Conservation (phyloP, 1,140 invertebrate species). For the Drosophila truncata region DNA sequence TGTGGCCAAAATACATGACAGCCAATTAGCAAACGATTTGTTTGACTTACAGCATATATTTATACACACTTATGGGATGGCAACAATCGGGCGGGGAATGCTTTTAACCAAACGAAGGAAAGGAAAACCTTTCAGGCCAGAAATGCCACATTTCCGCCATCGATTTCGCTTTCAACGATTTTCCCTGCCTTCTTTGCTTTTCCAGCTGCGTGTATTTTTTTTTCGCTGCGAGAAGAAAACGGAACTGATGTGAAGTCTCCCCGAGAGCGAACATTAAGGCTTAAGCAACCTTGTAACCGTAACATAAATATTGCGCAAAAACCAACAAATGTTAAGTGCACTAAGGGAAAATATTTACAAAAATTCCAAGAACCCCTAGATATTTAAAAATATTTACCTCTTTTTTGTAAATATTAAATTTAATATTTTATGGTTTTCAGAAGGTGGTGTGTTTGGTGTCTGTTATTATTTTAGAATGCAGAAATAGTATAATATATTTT, state of each 20-base stretch:
- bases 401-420: not conserved
- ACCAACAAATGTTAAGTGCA: conserved; percentile 49
- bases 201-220: conserved; percentile 4
- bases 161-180: conserved; percentile 41
- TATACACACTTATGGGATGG: not conserved
- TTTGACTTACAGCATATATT: conserved; percentile 55
- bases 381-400: not conserved
- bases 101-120: conserved; percentile 57
- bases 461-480: not conserved
- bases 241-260: conserved; percentile 27
- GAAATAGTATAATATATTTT: not conserved
- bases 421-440: not conserved
- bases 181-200: not conserved
- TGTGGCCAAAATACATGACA: conserved; percentile 48
- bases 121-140: conserved; percentile 56
- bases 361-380: not conserved
- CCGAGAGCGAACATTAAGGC: conserved; percentile 39
- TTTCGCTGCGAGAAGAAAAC: conserved; percentile 27
- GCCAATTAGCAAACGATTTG: conserved; percentile 77
- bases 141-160: conserved; percentile 70
- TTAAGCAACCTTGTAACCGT: conserved; percentile 70
- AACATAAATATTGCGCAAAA: conserved; percentile 71
- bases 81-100: conserved; percentile 24
- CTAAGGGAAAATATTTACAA: not conserved
- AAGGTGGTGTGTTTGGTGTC: not conserved